phyloP scores from a whole-genome alignment of 2,113 vertebrate species.

The Dromiciops gliroides region DNA sequence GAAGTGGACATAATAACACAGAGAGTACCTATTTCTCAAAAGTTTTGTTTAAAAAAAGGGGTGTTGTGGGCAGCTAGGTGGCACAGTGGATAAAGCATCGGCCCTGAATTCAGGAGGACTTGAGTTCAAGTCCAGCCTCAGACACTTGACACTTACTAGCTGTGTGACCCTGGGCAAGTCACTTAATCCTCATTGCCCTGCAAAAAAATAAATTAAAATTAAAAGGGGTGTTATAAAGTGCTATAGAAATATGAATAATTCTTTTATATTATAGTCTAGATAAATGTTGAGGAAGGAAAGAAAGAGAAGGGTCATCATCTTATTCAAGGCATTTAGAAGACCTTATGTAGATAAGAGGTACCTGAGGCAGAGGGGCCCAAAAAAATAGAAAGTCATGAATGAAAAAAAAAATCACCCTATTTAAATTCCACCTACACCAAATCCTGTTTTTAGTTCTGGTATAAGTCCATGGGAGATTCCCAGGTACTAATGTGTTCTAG shows the following conservation, averaged over 20 bases:
- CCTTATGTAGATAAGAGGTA: background rate
- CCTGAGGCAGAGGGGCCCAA: background rate
- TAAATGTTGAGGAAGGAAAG: background rate
- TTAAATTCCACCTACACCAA: slow-evolving; percentile 32
- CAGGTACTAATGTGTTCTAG: slow-evolving; percentile 58
- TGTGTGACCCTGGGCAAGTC: no score
- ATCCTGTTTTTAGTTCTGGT: slow-evolving; percentile 61
- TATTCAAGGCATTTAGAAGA: background rate
- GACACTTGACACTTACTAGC: no score
- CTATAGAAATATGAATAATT: background rate
- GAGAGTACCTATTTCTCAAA: background rate
- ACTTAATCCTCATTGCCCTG: no score
- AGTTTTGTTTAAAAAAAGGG: background rate
- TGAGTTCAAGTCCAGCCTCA: no score
- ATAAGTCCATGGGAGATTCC: slow-evolving; percentile 61
- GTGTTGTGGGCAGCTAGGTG: no score
- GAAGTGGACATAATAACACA: background rate
- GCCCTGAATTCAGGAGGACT: no score
- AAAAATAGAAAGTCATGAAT: background rate
- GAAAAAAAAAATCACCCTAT: background rate
- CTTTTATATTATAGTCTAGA: background rate
- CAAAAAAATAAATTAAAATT: no score
- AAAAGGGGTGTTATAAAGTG: no score
- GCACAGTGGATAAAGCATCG: no score
- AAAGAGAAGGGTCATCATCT: background rate